Base-by-base conservation (phyloP, 2,888 invertebrate species). In the Ectemnius continuus region DNA sequence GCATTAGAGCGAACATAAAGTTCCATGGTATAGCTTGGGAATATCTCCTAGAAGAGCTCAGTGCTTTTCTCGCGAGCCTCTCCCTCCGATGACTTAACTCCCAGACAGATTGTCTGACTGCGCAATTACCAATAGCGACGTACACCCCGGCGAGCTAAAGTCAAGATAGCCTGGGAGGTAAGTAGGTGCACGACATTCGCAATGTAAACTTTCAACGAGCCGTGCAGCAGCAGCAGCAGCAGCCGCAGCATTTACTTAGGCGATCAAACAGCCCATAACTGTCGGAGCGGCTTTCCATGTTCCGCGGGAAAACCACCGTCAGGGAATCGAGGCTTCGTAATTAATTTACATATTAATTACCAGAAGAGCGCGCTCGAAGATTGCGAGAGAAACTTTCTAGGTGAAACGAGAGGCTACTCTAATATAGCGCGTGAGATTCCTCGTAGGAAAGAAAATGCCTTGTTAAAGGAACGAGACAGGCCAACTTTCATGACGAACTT, bases 341-440 rank as follows among this genome's bases (percentile, higher is more conserved):
- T 52, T 52, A 52, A 52, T 52, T 52, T 14, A 52, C 52, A 52
- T 52, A 52, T 52, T 52, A 52, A 52, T 52, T 52, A 52, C 52
- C 52, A 52, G 52, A 52, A 52, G 52, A 52, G 52, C 52, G 52
- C 52, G 52, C 52, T 47, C 47, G 11, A 47, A 2, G 23, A 23
- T 47, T 11, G n/a, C 52, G 52, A 6, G 16, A 52, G 52, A 52
- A 52, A 52, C 52, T 52, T 52, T 52, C 52, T 16, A 14, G 52
- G 52, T 52, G 14, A 52, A 16, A 52, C 16, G 52, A 14, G 5
- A 52, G 16, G 16, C 16, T 52, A 14, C 6, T 13, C 11, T 52
- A 52, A 52, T 52, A 52, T 52, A 52, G 16, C 52, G 52, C 52
- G 52, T 52, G 52, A 36, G 36, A 36, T 36, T 52, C n/a, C n/a